Evolutionary conservation across 2,797 vertebrate genomes (phyloP), one percentile per base, ranked within the genome.

Genomic region (Acanthurus leucopareius): DNA sequence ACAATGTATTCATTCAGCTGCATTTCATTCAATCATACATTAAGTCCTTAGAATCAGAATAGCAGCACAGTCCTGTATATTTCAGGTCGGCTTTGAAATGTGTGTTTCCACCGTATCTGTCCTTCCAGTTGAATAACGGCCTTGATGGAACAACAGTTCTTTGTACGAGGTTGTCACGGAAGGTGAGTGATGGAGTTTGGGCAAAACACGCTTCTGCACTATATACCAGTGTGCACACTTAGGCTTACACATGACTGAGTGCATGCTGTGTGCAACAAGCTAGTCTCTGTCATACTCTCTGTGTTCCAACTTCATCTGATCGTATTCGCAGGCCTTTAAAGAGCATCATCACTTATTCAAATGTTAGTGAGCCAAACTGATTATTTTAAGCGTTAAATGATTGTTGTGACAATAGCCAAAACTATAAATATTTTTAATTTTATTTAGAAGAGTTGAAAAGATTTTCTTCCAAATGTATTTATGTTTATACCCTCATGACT

Each of bases 121-220:
- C 81, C 53, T 54, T 86, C 69, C 56, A 66, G 53, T 54, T 85
- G 86, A 91, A 68, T 86, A 88, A 88, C 45, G 47, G 73, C 58
- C 59, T 75, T 60, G 79, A 62, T 70, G 67, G 64, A 85, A 88
- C 85, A 90, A 76, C 83, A 69, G 61, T 63, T 83, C 82, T 89
- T 86, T 93, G 80, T 86, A 82, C 79, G 59, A 52, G 83, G 81
- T 81, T 89, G 87, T 85, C 88, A 82, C 44, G 71, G 62, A 79
- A 58, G 63, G 70, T 87, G 80, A 91, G 67, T 79, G 72, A 88
- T 89, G 76, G 73, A 74, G 60, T 76, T 65, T 19, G 47, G 54
- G 82, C 51, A 79, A 86, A 80, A 84, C 32, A 48, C 74, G 75
- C 69, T 61, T 52, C 60, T 60, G 49, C 59, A 76, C 73, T 51